phyloP scores from a whole-genome alignment of 2,888 invertebrate species.

The Apamea epomidion region DNA sequence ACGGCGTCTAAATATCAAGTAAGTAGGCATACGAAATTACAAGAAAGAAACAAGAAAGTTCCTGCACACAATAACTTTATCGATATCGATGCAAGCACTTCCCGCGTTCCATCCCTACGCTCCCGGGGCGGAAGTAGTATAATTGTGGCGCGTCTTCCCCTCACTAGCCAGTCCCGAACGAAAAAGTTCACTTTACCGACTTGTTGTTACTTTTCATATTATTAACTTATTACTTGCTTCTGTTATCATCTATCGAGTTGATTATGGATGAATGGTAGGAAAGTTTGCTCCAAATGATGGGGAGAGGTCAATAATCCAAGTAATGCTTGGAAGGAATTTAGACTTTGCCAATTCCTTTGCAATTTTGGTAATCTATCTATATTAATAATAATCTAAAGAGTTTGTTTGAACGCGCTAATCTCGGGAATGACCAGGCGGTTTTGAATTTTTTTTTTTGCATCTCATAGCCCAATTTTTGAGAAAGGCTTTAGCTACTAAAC shows the following conservation, averaged over 20 bases:
- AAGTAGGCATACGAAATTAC: too few species aligned
- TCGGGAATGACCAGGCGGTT: too few species aligned
- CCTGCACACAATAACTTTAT: slow-evolving; percentile 19
- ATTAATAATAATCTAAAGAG: too few species aligned
- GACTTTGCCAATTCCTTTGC: not conserved
- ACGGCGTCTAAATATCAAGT: too few species aligned
- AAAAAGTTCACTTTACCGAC: slow-evolving; percentile 65
- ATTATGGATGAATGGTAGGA: not conserved
- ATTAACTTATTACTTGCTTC: slow-evolving; percentile 65
- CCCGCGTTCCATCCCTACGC: slow-evolving; percentile 71
- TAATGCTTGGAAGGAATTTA: not conserved
- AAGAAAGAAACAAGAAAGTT: not conserved
- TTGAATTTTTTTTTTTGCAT: too few species aligned
- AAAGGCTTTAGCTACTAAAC: too few species aligned
- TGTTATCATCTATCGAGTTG: slow-evolving; percentile 5
- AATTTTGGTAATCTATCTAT: not conserved
- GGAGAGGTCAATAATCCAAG: not conserved
- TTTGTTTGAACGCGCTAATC: too few species aligned
- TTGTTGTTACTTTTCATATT: slow-evolving; percentile 66
- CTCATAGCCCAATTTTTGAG: too few species aligned
- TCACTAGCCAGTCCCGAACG: slow-evolving; percentile 77
- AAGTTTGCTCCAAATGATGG: too few species aligned
- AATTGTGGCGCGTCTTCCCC: slow-evolving; percentile 88
- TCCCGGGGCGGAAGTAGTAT: slow-evolving; percentile 88
- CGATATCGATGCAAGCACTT: slow-evolving; percentile 66